phyloP scores from a whole-genome alignment of 2,888 invertebrate species.

The Micoletzkya japonica region DNA sequence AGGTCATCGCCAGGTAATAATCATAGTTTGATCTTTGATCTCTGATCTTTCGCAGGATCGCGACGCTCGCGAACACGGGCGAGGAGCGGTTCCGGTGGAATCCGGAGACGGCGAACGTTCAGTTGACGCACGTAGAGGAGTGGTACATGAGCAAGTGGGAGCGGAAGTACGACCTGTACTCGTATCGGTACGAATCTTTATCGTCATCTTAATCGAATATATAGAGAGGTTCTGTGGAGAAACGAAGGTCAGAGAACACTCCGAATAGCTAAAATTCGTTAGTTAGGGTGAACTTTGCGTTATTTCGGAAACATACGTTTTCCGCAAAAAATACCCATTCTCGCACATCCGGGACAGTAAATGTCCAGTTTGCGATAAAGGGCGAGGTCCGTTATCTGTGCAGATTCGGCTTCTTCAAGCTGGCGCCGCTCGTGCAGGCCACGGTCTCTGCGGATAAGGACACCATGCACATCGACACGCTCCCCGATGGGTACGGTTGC shows the following conservation, averaged over 20 bases:
- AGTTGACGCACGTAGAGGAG: conserved; percentile 49
- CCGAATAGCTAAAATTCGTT: too few species aligned
- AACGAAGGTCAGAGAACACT: too few species aligned
- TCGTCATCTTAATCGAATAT: too few species aligned
- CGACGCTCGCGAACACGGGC: conserved; percentile 50
- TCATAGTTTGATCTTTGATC: neutral
- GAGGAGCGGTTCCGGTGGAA: conserved; percentile 43
- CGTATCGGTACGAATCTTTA: conserved; percentile 36
- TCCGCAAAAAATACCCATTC: too few species aligned
- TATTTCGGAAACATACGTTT: too few species aligned
- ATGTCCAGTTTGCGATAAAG: too few species aligned
- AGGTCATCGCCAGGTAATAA: conserved; percentile 36
- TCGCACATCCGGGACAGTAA: too few species aligned
- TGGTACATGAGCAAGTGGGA: conserved; percentile 53
- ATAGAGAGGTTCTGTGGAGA: too few species aligned
- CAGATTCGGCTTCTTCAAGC: conserved; percentile 51
- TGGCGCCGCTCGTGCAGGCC: conserved; percentile 45
- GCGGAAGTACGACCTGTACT: conserved; percentile 47
- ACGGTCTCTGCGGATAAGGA: conserved; percentile 11
- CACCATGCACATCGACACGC: conserved; percentile 4
- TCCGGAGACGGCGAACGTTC: conserved; percentile 31
- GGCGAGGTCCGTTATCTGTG: too few species aligned
- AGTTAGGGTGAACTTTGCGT: too few species aligned
- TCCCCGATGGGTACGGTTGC: conserved; percentile 31
- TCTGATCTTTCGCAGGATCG: conserved; percentile 35